Conservation (phyloP, 1,140 invertebrate species). For the Scaptomyza montana region DNA sequence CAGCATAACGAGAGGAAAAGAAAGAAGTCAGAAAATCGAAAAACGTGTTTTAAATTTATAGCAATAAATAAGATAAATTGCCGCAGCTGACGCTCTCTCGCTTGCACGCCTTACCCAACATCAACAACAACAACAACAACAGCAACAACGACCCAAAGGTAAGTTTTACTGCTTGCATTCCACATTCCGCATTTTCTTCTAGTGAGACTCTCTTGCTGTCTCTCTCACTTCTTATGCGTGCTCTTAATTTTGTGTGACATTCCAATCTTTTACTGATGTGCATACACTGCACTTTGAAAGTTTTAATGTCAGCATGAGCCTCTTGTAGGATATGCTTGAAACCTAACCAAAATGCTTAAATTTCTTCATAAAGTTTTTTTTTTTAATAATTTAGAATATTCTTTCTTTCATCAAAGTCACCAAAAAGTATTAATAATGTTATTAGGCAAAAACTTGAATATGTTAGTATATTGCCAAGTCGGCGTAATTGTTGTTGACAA, state of each 20-base stretch:
- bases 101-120: not conserved
- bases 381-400: no score
- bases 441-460: not conserved
- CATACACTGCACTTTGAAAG: slow-evolving; percentile 4
- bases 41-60: slow-evolving; percentile 56
- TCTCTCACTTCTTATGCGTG: slow-evolving; percentile 10
- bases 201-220: slow-evolving; percentile 6
- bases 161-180: slow-evolving; percentile 37
- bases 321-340: not conserved
- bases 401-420: no score
- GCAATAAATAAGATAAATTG: slow-evolving; percentile 43
- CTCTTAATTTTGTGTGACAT: slow-evolving; percentile 38
- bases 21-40: slow-evolving; percentile 1
- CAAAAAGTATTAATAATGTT: no score
- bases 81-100: slow-evolving; percentile 20
- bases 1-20: slow-evolving; percentile 17
- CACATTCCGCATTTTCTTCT: slow-evolving; percentile 39
- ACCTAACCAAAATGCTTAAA: no score
- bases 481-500: not conserved
- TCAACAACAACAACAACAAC: slow-evolving; percentile 14
- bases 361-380: no score
- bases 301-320: not conserved
- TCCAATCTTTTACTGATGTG: slow-evolving; percentile 13
- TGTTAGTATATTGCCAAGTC: slow-evolving; percentile 4
- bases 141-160: slow-evolving; percentile 25